Percentiles rank a stretch among this genome's conserved stretches.
These are phyloP conservation scores for Apteryx owenii DNA, from an alignment of 2,113 vertebrate species.

Conservation along the genomic window DNA sequence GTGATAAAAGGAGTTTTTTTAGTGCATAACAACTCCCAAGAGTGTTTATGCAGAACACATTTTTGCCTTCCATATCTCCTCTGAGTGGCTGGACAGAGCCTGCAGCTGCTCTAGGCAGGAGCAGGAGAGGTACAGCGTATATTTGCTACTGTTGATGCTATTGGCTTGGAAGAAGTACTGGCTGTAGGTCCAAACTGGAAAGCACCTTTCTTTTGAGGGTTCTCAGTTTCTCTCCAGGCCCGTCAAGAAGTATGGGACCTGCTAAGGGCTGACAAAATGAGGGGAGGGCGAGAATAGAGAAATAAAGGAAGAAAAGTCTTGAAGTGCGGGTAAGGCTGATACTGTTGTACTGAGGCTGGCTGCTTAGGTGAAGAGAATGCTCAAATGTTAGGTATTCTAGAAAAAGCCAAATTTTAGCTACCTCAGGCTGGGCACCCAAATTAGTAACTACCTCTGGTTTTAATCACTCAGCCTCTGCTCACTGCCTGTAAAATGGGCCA, in stretches of 20 bases:
- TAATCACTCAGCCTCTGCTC: background rate
- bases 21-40: background rate
- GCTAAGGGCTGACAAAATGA: background rate
- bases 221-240: background rate
- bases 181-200: background rate
- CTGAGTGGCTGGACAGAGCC: background rate
- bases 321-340: background rate
- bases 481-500: background rate
- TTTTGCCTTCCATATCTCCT: background rate
- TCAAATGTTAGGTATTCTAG: background rate
- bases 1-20: background rate
- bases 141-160: background rate
- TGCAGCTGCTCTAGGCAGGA: background rate
- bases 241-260: background rate
- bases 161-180: background rate
- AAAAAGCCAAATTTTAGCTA: background rate
- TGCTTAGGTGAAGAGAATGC: background rate
- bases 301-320: background rate
- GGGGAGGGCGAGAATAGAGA: background rate
- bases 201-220: background rate
- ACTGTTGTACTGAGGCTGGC: background rate
- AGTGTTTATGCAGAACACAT: background rate
- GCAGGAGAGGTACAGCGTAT: background rate
- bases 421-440: background rate
- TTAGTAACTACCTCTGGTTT: background rate